Evolutionary conservation across 2,888 invertebrate genomes (phyloP), one percentile per base, ranked within the genome.

Genomic region (Calameuta pallipes): DNA sequence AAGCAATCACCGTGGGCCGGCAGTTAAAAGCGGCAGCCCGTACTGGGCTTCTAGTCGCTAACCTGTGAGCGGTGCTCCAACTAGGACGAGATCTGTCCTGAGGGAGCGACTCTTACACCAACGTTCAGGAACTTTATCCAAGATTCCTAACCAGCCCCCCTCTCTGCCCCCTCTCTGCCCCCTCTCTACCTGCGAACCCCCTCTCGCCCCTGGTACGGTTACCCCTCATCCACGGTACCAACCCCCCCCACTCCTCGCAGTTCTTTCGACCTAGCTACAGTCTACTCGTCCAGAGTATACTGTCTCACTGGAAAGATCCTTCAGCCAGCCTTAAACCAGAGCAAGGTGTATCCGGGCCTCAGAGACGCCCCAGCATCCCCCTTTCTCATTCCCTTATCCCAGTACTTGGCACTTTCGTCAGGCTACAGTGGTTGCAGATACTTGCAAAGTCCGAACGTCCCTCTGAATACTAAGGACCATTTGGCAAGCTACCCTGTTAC

Each of bases 381-480:
- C 70, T 30, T 15, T 31, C 34, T 9, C 74, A n/a, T 9, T 35
- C 36, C 35, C 74, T 80, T 79, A 79, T 75, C 81, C 84, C 85
- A 84, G 83, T 82, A 85, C 79, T 83, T 89, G 89, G 88, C 88
- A 89, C 89, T 90, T 88, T 85, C 85, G 86, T 87, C 86, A 83
- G 85, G 85, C 82, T 85, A 83, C 84, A 85, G 84, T 82, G 87
- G 84, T 86, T 82, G 84, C 86, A 85, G 88, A 86, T 86, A 87
- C 85, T 88, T 85, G 85, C 83, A 83, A 85, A 88, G 87, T 88
- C 87, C 82, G 80, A 81, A 80, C 82, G 76, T 77, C 81, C 84
- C 83, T 81, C 85, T 86, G 89, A 88, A 89, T 90, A 88, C 89
- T 89, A 89, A 89, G 86, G 87, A 84, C 86, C 85, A 87, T 89